Percentiles rank a stretch among this genome's conserved stretches.
Conservation (phyloP, 2,113 vertebrate species). For the Oncorhynchus keta region DNA sequence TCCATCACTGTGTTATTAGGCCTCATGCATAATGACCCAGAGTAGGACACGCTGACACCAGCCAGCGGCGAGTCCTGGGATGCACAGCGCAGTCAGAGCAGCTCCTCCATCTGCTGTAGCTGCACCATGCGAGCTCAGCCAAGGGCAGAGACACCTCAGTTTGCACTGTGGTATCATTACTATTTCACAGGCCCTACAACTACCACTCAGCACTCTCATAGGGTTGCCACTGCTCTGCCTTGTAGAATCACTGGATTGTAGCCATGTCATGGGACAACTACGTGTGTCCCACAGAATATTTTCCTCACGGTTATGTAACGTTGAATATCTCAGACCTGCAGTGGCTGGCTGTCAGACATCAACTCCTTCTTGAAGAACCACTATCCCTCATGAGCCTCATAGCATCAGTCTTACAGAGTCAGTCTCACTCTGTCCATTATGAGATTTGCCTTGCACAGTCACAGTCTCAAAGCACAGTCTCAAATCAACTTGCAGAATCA, state of each 20-base stretch:
- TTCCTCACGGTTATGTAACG: background rate
- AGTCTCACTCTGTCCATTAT: background rate
- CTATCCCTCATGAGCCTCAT: background rate
- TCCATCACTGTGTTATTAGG: slow-evolving; percentile 47
- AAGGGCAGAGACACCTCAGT: slow-evolving; percentile 10
- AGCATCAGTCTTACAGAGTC: background rate
- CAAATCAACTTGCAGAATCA: background rate
- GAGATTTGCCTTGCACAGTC: background rate
- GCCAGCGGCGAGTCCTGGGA: slow-evolving; percentile 44
- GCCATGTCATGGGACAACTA: background rate
- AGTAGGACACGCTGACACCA: slow-evolving; percentile 34
- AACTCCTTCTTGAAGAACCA: background rate
- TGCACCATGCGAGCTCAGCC: slow-evolving; percentile 9
- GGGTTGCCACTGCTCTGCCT: no score
- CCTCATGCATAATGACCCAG: slow-evolving; percentile 40
- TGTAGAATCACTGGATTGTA: background rate
- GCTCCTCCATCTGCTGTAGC: slow-evolving; percentile 35
- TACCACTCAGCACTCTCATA: background rate
- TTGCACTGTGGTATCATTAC: slow-evolving; percentile 16
- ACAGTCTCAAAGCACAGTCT: background rate
- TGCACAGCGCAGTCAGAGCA: slow-evolving; percentile 17
- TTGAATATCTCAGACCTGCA: background rate
- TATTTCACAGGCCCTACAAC: background rate
- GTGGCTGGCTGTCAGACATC: background rate
- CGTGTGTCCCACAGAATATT: background rate